A percentile compares a stretch with the other conserved stretches of the same genome.
Conservation (phyloP, 2,888 invertebrate genomes). For the Deilephila porcellus region DNA sequence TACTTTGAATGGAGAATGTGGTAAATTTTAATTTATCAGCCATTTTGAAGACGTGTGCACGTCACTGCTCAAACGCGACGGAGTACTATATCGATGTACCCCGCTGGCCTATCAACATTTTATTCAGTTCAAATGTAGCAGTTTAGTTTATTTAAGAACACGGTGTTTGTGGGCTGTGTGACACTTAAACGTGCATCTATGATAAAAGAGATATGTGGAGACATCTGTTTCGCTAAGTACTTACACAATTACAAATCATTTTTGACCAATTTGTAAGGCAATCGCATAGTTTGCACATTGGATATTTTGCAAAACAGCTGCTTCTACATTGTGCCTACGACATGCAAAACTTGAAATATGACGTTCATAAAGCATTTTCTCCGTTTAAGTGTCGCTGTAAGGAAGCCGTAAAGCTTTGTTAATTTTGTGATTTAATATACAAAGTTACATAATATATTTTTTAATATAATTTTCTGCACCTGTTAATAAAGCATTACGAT, state of each 20-base stretch:
- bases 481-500: conserved; percentile 67
- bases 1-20: too few relatives aligned
- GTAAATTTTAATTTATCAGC: too few relatives aligned
- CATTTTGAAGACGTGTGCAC: too few relatives aligned
- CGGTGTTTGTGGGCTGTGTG: background rate
- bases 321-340: background rate
- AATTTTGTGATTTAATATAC: conserved; percentile 56
- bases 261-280: background rate
- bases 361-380: too few relatives aligned
- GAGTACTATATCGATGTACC: conserved; percentile 7
- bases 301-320: background rate
- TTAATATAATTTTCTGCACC: conserved; percentile 65
- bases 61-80: background rate
- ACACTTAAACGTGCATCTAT: conserved; percentile 31
- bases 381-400: background rate
- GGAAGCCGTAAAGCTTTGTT: conserved; percentile 37
- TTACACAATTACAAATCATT: background rate
- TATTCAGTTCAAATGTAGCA: conserved; percentile 38
- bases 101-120: conserved; percentile 35
- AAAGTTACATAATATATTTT: conserved; percentile 61
- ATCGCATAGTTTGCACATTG: background rate
- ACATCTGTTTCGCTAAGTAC: background rate
- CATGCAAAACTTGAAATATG: background rate
- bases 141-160: conserved; percentile 7
- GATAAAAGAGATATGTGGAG: background rate